Evolutionary conservation across 1,140 invertebrate species (phyloP), one percentile per base, ranked within the genome.

Genomic region (Papilio polytes): DNA sequence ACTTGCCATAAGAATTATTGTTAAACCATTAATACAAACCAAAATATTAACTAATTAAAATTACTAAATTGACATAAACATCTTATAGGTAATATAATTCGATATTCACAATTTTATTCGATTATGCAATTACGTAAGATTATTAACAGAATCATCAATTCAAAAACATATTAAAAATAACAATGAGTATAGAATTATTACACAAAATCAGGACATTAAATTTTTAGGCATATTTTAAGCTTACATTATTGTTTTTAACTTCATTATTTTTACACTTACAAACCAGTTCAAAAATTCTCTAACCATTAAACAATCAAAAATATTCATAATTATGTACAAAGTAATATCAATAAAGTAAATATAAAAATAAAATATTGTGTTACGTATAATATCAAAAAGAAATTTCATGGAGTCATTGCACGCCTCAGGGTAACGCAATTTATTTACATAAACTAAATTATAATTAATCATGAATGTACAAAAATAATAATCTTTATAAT

Each of bases 381-480:
- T 56, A 56, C 53, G 53, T 56, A 56, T 20, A 20, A 56, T 56
- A 56, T 56, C 6, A 56, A 56, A 56, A n/a, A 56, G 7, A 56
- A 56, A 20, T 36, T 36, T 18, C 15, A 51, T 15, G 15, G 13
- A 51, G 48, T 51, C 48, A 51, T 51, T 51, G 13, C 48, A 56
- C 53, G 53, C 53, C 15, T 8, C n/a, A 56, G 18, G 18, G 26
- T 70, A 31, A 36, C 36, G 18, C 26, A 20, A 46, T 44, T 18
- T 41, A 73, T 73, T 73, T 73, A 41, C 72, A 73, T 36, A 72
- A 72, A 72, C 36, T 31, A 72, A 72, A 18, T n/a, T 56, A 73
- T 41, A 73, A 41, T 41, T 36, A 31, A 73, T 44, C 18, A 41
- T 31, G 15, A 41, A 73, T 72, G 70, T 31, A 31, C 31, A 72